Percentiles rank a stretch among this genome's conserved stretches.
phyloP scores from a whole-genome alignment of 2,797 vertebrate species.

The Geotrypetes seraphini region DNA sequence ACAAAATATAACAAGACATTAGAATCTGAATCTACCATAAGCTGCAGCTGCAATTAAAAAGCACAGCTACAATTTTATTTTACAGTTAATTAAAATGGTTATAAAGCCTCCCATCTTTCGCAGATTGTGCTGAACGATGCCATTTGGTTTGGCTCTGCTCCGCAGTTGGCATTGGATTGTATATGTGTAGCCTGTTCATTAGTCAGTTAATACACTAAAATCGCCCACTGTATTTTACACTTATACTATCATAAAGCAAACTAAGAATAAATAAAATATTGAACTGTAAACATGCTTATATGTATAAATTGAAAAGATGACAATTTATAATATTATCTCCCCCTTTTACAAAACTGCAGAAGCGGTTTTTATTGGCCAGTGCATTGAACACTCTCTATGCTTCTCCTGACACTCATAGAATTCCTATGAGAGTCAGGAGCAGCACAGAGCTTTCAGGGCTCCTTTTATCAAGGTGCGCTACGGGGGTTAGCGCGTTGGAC shows the following conservation, averaged over 20 bases:
- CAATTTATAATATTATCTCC: too few species aligned
- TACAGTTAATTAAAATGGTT: slow-evolving; percentile 14
- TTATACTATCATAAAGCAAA: too few species aligned
- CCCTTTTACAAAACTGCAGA: too few species aligned
- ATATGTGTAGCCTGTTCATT: neutral
- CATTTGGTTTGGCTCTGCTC: neutral
- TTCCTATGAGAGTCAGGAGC: too few species aligned
- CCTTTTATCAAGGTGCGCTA: too few species aligned
- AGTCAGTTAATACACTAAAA: neutral
- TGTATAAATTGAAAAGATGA: too few species aligned
- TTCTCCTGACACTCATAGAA: too few species aligned
- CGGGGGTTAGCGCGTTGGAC: too few species aligned
- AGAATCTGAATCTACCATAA: neutral
- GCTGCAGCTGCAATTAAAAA: neutral
- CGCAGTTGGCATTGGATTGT: neutral
- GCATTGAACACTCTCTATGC: too few species aligned
- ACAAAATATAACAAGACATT: neutral
- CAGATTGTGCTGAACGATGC: neutral
- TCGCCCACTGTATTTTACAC: neutral
- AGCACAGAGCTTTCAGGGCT: too few species aligned
- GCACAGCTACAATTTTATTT: slow-evolving; percentile 2
- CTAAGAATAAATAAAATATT: neutral
- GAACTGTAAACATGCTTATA: too few species aligned
- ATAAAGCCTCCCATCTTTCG: neutral
- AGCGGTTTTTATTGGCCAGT: too few species aligned